Evolutionary conservation across 2,113 vertebrate species (phyloP).

Genomic region (Corythornis cristatus): DNA sequence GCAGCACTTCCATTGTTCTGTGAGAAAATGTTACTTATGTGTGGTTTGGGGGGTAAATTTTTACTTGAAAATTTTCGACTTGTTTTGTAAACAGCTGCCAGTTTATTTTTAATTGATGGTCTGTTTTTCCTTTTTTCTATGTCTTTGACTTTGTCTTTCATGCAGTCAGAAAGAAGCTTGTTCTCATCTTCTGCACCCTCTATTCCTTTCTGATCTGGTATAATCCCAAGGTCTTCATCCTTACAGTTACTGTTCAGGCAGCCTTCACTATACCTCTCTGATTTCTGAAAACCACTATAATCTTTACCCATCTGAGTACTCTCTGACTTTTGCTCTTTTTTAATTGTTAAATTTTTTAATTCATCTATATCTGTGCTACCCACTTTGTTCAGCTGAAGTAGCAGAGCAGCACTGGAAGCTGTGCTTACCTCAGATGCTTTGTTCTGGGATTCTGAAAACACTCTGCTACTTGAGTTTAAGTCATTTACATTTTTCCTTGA

Average conservation of each 20-base stretch:
- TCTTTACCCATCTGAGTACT: neutral
- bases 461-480: conserved; percentile 5
- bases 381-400: neutral
- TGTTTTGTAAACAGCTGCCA: conserved; percentile 67
- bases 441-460: conserved; percentile 30
- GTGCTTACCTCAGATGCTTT: conserved; percentile 2
- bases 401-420: neutral
- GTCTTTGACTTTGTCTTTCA: conserved; percentile 60
- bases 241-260: neutral
- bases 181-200: conserved; percentile 25
- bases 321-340: conserved; percentile 1
- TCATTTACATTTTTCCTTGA: neutral
- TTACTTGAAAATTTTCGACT: conserved; percentile 73
- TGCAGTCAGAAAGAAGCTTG: neutral
- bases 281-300: neutral
- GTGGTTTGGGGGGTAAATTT: conserved; percentile 67
- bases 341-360: neutral
- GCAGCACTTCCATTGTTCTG: conserved; percentile 26
- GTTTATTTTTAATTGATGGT: conserved; percentile 66
- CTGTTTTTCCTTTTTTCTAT: conserved; percentile 70
- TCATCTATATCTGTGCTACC: neutral
- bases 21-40: conserved; percentile 73
- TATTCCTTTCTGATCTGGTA: neutral
- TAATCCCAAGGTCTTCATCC: neutral
- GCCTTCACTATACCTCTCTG: neutral